phyloP scores from a whole-genome alignment of 92 coral and sea anemone genomes.

The Zoanthus solanderi region DNA sequence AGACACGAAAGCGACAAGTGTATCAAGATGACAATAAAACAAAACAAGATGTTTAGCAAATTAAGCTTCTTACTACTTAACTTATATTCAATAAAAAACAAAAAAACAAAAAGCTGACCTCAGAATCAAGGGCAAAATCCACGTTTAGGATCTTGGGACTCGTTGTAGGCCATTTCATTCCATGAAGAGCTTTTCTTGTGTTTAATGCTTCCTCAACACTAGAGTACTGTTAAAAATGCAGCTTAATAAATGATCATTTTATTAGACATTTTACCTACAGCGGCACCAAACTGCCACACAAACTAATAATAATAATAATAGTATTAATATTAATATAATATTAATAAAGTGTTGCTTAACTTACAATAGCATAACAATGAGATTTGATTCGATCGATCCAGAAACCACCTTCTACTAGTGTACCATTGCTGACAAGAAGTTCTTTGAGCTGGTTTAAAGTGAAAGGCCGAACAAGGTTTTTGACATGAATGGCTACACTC shows the following conservation, averaged over 20 bases:
- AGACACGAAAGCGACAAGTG: too few relatives aligned
- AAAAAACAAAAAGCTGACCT: conserved; percentile 60
- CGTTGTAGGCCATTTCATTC: conserved; percentile 92
- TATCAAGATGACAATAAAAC: too few relatives aligned
- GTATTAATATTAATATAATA: too few relatives aligned
- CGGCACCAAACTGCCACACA: background rate
- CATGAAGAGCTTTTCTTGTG: conserved; percentile 87
- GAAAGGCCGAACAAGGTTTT: conserved; percentile 93
- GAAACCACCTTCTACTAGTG: conserved; percentile 84
- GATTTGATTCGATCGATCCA: conserved; percentile 98
- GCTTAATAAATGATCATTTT: background rate
- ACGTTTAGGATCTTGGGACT: conserved; percentile 93
- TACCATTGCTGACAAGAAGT: conserved; percentile 78
- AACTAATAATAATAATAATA: background rate
- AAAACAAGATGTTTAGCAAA: too few relatives aligned
- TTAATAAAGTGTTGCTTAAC: background rate
- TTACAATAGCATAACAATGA: conserved; percentile 93
- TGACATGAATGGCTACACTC: conserved; percentile 77
- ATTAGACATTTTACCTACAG: background rate
- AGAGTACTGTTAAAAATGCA: conserved; percentile 63
- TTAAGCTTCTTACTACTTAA: background rate
- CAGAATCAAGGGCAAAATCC: conserved; percentile 87
- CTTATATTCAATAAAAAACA: background rate
- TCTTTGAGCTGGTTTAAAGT: conserved; percentile 91
- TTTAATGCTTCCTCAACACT: conserved; percentile 85